phyloP scores from a whole-genome alignment of 2,888 invertebrate genomes.

The Gryllus longicercus region DNA sequence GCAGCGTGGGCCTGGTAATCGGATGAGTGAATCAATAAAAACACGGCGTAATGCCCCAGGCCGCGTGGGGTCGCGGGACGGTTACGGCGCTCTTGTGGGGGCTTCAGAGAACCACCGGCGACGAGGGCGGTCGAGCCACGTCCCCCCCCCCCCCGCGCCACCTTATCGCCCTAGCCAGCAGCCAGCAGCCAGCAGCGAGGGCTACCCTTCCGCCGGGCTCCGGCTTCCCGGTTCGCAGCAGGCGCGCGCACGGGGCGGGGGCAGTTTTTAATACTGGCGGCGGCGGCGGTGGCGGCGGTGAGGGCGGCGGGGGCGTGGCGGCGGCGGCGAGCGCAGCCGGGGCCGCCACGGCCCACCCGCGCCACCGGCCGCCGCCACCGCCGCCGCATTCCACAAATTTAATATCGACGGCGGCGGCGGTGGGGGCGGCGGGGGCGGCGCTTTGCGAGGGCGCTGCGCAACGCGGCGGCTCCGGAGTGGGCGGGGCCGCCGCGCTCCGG shows the following conservation, averaged over 20 bases:
- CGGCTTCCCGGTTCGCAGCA: constrained; percentile 4
- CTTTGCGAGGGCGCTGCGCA: background rate
- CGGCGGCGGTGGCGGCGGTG: background rate
- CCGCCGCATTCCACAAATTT: constrained; percentile 56
- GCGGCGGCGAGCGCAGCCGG: background rate
- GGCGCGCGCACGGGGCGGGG: background rate
- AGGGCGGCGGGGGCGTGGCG: background rate
- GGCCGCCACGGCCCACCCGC: constrained; percentile 39
- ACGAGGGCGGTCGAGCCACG: background rate
- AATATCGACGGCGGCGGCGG: constrained; percentile 46
- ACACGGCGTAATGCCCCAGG: too few species aligned
- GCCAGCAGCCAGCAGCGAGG: background rate
- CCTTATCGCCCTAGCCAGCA: background rate
- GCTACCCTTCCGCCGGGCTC: background rate
- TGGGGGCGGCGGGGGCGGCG: background rate
- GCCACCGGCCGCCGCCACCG: constrained; percentile 41
- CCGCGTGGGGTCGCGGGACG: too few species aligned
- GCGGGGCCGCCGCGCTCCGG: background rate
- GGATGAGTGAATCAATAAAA: too few species aligned
- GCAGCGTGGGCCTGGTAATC: too few species aligned
- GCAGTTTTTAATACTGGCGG: constrained; percentile 20
- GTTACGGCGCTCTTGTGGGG: background rate
- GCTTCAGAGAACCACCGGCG: background rate
- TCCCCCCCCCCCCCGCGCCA: background rate
- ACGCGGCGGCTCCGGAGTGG: background rate